Evolutionary conservation across 2,888 invertebrate species (phyloP).

Genomic region (Athripsodes cinereus): DNA sequence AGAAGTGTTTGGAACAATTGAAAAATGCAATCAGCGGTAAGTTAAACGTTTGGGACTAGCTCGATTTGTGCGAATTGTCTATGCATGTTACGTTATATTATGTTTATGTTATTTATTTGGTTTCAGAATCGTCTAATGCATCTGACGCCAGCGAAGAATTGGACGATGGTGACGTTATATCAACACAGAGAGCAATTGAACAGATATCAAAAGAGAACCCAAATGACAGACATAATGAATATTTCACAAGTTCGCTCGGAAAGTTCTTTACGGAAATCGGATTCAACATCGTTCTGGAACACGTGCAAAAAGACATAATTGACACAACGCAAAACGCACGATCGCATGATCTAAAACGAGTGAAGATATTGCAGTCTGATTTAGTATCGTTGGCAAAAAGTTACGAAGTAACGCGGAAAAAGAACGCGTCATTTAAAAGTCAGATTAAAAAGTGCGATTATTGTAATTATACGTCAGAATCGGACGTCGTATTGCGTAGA

Average conservation of each 20-base stretch:
- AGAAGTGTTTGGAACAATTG: not conserved
- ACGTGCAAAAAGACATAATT: not conserved
- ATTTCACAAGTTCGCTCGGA: not conserved
- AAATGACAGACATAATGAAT: not conserved
- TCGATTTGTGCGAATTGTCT: too few relatives aligned
- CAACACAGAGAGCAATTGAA: not conserved
- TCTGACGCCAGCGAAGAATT: not conserved
- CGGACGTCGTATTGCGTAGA: not conserved
- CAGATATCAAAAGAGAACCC: not conserved
- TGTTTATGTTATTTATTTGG: not conserved
- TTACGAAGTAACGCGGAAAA: not conserved
- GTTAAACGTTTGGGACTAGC: not conserved
- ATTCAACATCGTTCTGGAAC: constrained; percentile 1
- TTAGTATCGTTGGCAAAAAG: not conserved
- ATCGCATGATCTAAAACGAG: not conserved
- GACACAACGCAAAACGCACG: not conserved
- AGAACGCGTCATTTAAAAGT: not conserved
- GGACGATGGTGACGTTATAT: not conserved
- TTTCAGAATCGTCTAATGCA: not conserved
- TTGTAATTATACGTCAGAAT: constrained; percentile 5
- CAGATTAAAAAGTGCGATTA: not conserved
- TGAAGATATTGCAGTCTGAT: not conserved
- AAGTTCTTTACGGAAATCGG: constrained; percentile 2
- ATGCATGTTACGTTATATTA: too few relatives aligned
- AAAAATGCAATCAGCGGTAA: not conserved